These are phyloP conservation scores for Neodon shergylaensis DNA, from an alignment of 2,113 vertebrate species.

Conservation along the genomic window DNA sequence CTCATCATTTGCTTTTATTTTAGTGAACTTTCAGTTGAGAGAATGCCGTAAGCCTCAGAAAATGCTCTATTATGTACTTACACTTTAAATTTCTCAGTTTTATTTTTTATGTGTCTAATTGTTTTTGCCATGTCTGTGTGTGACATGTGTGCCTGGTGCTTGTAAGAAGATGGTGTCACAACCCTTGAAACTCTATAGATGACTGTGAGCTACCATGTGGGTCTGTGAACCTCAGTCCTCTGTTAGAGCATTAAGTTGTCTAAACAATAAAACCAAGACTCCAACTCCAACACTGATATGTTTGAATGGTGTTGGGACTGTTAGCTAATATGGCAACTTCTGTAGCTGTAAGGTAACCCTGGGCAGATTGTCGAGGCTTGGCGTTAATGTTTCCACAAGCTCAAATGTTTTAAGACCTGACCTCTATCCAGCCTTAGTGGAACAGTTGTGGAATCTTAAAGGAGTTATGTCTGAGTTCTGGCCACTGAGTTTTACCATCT, in stretches of 20 bases:
- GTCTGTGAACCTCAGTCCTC: neutral
- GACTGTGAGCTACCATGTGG: neutral
- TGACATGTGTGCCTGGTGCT: rapidly evolving
- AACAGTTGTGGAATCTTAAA: neutral
- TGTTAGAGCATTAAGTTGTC: neutral
- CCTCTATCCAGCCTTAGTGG: too few species aligned
- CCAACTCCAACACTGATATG: neutral
- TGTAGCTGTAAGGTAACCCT: too few species aligned
- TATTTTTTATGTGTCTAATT: neutral
- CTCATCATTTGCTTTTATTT: neutral
- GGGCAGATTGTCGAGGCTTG: neutral
- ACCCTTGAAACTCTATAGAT: neutral
- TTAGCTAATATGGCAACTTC: neutral
- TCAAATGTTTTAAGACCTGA: neutral
- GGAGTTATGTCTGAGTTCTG: neutral
- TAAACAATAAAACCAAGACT: neutral
- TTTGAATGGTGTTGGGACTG: neutral
- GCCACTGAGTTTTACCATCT: too few species aligned
- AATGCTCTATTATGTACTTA: neutral
- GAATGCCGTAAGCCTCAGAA: neutral
- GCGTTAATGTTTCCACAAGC: neutral
- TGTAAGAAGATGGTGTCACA: neutral
- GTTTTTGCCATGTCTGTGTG: neutral
- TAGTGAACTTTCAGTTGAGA: neutral
- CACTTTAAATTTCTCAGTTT: neutral